These are phyloP conservation scores for Panthera leo DNA, from an alignment of 2,113 vertebrate species.

Conservation along the genomic window DNA sequence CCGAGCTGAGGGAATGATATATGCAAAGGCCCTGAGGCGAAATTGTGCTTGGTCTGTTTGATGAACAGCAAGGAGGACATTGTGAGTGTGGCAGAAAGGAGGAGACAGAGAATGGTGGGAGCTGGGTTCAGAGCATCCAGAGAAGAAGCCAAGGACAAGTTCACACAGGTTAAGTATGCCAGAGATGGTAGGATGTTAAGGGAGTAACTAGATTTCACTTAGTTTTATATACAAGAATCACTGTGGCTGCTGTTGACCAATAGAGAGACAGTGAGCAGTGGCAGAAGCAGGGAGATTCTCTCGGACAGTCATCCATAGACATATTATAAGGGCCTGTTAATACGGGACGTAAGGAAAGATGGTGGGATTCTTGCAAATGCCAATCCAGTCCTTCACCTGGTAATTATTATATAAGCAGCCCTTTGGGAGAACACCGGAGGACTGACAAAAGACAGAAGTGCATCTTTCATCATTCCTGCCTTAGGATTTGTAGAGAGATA, in stretches of 20 bases:
- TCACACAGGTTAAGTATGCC: neutral
- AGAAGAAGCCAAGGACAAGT: neutral
- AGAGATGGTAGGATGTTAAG: neutral
- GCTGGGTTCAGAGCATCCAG: neutral
- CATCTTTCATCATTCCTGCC: too few relatives aligned
- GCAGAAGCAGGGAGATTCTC: neutral
- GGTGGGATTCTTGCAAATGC: neutral
- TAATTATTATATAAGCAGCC: too few relatives aligned
- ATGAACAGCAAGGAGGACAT: neutral
- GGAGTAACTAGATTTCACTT: neutral
- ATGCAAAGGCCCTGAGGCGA: neutral
- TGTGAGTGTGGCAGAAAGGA: neutral
- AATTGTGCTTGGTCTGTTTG: neutral
- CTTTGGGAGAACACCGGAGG: too few relatives aligned
- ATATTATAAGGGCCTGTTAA: neutral
- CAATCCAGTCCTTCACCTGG: too few relatives aligned
- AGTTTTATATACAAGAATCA: neutral
- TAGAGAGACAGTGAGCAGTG: neutral
- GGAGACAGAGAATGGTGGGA: neutral
- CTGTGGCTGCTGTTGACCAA: neutral
- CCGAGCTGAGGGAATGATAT: neutral
- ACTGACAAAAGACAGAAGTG: too few relatives aligned
- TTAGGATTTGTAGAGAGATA: neutral
- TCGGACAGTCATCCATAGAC: neutral
- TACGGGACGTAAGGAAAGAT: neutral